These are phyloP conservation scores for Bolinopsis microptera DNA, from an alignment of 37 sponge, comb jelly and placozoan genomes.

Conservation along the genomic window DNA sequence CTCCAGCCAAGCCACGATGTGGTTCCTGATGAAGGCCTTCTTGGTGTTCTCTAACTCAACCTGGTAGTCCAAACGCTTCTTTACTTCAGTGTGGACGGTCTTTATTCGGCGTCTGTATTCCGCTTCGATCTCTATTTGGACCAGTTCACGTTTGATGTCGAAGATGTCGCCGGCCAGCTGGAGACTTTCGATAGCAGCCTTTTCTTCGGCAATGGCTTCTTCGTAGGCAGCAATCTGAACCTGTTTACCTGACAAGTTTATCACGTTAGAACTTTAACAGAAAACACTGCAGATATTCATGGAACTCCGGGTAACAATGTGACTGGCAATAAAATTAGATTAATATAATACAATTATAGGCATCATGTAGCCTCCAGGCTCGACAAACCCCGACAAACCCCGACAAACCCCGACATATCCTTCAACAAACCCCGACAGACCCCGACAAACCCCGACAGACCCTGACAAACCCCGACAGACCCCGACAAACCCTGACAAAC, in stretches of 20 bases:
- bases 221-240: slow-evolving; percentile 34
- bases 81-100: slow-evolving; percentile 28
- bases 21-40: slow-evolving; percentile 63
- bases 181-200: slow-evolving; percentile 8
- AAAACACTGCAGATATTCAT: too few species aligned
- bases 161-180: slow-evolving; percentile 20
- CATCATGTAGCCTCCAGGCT: too few species aligned
- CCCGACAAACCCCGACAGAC: too few species aligned
- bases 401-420: too few species aligned
- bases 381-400: too few species aligned
- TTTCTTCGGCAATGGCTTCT: slow-evolving; percentile 53
- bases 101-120: slow-evolving; percentile 47
- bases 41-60: slow-evolving; percentile 61
- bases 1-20: slow-evolving; percentile 61
- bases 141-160: slow-evolving; percentile 57
- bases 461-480: too few species aligned
- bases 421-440: too few species aligned
- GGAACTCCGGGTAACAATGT: too few species aligned
- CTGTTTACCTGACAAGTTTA: slow-evolving; percentile 52
- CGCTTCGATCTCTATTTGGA: slow-evolving; percentile 34
- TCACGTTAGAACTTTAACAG: too few species aligned
- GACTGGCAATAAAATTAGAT: too few species aligned
- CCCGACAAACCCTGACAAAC: too few species aligned
- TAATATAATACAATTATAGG: too few species aligned
- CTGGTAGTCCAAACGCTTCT: slow-evolving; percentile 63